Conservation (phyloP, 2,797 vertebrate genomes). For the Dicrostonyx torquatus region DNA sequence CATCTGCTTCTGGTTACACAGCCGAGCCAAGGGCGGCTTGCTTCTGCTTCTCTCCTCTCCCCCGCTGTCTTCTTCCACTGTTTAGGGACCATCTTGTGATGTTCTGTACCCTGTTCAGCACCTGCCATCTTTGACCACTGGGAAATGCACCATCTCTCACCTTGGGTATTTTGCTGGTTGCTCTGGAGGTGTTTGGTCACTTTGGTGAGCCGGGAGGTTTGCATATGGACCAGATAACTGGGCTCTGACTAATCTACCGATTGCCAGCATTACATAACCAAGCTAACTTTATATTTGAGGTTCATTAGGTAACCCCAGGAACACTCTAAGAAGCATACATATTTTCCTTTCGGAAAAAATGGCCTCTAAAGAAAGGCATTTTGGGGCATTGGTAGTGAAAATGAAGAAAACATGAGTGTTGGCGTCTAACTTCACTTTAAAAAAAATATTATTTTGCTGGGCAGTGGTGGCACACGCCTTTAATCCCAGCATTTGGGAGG, state of each 20-base stretch:
- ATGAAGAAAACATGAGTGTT: not conserved
- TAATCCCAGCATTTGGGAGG: too few species aligned
- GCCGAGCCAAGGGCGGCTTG: not conserved
- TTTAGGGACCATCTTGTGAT: not conserved
- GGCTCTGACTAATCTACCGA: not conserved
- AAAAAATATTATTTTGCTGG: too few species aligned
- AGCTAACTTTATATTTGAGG: not conserved
- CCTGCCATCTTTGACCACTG: not conserved
- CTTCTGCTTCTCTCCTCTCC: not conserved
- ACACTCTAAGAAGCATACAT: not conserved
- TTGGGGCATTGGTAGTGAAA: not conserved
- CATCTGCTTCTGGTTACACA: not conserved
- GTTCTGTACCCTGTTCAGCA: not conserved
- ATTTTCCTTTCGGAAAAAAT: not conserved
- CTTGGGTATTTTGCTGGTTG: not conserved
- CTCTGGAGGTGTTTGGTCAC: not conserved
- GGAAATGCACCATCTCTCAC: not conserved
- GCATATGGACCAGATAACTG: not conserved
- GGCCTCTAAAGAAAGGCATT: not conserved
- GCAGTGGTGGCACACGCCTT: too few species aligned
- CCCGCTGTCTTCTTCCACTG: not conserved
- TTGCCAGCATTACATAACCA: not conserved
- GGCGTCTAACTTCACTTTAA: not conserved
- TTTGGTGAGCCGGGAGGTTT: not conserved
- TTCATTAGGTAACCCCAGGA: not conserved